phyloP scores from a whole-genome alignment of 2,888 invertebrate genomes.

The Anthoptus insignis region DNA sequence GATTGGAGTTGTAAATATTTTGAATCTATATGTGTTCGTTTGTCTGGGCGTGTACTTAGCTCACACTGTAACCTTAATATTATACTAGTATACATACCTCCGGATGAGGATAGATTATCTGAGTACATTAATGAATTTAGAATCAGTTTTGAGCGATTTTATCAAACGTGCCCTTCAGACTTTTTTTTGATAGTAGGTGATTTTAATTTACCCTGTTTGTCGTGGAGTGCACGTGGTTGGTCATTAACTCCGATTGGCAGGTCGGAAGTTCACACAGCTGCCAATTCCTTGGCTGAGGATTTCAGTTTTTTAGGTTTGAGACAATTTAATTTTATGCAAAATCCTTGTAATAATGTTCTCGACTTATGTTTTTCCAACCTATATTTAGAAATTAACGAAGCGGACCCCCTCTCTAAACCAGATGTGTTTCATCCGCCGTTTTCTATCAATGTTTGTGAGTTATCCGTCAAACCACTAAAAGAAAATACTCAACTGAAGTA shows the following conservation, averaged over 20 bases:
- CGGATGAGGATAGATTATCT: background rate
- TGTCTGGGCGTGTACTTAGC: background rate
- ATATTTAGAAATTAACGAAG: background rate
- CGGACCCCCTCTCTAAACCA: background rate
- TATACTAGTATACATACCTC: conserved; percentile 4
- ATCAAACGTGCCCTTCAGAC: background rate
- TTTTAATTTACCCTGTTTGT: background rate
- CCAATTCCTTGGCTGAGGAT: background rate
- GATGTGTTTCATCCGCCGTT: background rate
- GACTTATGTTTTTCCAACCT: conserved; percentile 17
- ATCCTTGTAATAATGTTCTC: background rate
- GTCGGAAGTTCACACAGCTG: background rate
- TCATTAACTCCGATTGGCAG: background rate
- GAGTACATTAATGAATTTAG: conserved; percentile 2
- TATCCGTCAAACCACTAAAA: background rate
- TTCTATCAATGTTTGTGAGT: background rate
- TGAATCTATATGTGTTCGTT: background rate
- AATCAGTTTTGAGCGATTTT: background rate
- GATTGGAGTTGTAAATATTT: background rate
- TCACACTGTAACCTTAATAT: background rate
- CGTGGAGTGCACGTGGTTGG: background rate
- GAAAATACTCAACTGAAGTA: background rate
- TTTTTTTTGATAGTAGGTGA: background rate
- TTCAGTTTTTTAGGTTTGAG: background rate
- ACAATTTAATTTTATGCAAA: conserved; percentile 1